Conservation (phyloP, 2,113 vertebrate species). For the Gopherus flavomarginatus region DNA sequence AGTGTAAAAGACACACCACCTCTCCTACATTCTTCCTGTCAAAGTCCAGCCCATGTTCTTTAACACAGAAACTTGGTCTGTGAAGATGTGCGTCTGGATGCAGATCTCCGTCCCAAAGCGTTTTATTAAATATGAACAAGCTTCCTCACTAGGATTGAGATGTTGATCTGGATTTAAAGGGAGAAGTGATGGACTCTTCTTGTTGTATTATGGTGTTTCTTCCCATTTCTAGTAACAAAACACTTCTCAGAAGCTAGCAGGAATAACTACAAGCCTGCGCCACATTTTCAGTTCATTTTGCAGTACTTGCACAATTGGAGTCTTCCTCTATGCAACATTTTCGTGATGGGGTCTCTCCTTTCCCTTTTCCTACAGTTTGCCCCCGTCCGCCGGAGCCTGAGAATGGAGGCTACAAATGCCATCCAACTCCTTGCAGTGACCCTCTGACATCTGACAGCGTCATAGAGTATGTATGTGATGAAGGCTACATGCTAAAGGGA, state of each 20-base stretch:
- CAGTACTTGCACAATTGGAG: not conserved
- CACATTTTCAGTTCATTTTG: not conserved
- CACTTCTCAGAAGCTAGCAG: not conserved
- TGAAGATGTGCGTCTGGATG: not conserved
- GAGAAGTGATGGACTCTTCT: too few species aligned
- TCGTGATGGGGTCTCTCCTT: not conserved
- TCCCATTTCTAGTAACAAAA: not conserved
- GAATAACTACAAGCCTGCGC: not conserved
- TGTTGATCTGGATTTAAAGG: too few species aligned
- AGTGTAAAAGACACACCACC: not conserved
- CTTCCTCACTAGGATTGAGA: too few species aligned
- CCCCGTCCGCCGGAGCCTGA: slow-evolving; percentile 92
- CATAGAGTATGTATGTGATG: slow-evolving; percentile 96
- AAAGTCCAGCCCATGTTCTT: not conserved
- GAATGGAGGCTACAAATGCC: slow-evolving; percentile 96
- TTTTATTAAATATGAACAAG: too few species aligned
- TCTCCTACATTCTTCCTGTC: not conserved
- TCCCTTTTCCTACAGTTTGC: slow-evolving; percentile 83
- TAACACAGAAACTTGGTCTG: not conserved
- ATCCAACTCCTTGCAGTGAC: slow-evolving; percentile 91
- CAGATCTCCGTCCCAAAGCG: not conserved
- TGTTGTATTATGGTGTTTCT: not conserved
- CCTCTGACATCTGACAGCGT: slow-evolving; percentile 90
- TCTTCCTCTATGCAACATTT: not conserved
- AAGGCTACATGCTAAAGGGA: slow-evolving; percentile 95